Evolutionary conservation across 2,113 vertebrate genomes (phyloP).

Genomic region (Polyodon spathula): DNA sequence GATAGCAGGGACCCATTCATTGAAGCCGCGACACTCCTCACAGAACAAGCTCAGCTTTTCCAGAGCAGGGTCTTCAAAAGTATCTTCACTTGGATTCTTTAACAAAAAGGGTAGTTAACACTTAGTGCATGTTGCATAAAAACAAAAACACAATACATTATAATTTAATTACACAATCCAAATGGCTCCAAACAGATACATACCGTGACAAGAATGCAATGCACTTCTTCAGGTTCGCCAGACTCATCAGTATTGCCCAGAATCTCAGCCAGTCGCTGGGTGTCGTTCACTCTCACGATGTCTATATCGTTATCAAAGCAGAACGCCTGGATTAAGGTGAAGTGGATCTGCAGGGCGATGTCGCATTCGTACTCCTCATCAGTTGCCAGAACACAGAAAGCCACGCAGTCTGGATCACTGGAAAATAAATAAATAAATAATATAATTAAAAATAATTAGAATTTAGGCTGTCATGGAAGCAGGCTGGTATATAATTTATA

Average conservation of each 20-base stretch:
- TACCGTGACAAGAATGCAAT: constrained; percentile 95
- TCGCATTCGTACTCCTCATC: constrained; percentile 59
- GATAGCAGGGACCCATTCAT: constrained; percentile 89
- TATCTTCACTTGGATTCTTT: constrained; percentile 78
- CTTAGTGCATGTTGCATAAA: background rate
- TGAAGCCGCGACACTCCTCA: constrained; percentile 78
- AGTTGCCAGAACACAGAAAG: constrained; percentile 49
- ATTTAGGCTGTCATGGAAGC: too few relatives aligned
- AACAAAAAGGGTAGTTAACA: background rate
- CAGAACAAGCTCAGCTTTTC: constrained; percentile 83
- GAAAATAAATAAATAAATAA: background rate
- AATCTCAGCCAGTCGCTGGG: constrained; percentile 71
- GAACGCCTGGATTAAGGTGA: constrained; percentile 86
- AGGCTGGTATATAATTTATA: too few relatives aligned
- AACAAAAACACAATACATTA: background rate
- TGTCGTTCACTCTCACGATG: constrained; percentile 83
- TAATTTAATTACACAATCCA: too few relatives aligned
- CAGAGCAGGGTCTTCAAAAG: constrained; percentile 82
- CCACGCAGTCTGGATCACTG: constrained; percentile 92
- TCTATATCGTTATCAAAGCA: constrained; percentile 61
- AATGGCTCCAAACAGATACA: constrained; percentile 25
- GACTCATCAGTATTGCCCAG: constrained; percentile 65
- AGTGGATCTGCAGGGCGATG: constrained; percentile 94
- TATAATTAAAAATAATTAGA: background rate
- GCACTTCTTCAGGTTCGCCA: constrained; percentile 76